Evolutionary conservation across 2,797 vertebrate species (phyloP).

Genomic region (Helarctos malayanus): DNA sequence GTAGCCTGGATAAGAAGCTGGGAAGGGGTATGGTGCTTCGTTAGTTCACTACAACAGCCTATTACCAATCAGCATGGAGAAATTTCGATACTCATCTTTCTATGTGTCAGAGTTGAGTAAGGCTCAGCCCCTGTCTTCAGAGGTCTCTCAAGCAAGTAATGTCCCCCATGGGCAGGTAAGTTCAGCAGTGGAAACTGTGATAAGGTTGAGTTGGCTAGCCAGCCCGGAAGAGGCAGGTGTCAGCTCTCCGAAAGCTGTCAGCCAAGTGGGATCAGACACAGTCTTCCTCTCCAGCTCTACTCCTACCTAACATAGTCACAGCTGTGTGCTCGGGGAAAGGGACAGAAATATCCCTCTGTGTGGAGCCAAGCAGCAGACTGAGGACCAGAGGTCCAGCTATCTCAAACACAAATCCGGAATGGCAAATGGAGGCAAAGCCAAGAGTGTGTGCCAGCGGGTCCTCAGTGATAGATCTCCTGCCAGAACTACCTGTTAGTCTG

Average conservation of each 20-base stretch:
- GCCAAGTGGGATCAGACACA: neutral
- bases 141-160: neutral
- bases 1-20: neutral
- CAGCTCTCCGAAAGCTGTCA: neutral
- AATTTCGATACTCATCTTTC: too few species aligned
- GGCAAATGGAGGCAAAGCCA: neutral
- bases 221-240: neutral
- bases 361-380: too few species aligned
- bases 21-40: neutral
- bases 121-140: neutral
- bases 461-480: neutral
- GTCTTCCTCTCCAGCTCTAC: neutral
- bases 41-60: neutral
- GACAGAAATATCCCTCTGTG: neutral
- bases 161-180: neutral
- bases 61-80: neutral
- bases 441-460: fast-evolving
- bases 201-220: neutral
- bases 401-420: neutral
- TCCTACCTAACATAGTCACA: neutral
- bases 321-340: neutral
- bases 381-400: neutral
- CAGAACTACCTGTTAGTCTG: neutral
- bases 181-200: neutral
- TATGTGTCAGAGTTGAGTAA: neutral